Evolutionary conservation across 1,140 invertebrate genomes (phyloP).

Genomic region (Ladona fulva): DNA sequence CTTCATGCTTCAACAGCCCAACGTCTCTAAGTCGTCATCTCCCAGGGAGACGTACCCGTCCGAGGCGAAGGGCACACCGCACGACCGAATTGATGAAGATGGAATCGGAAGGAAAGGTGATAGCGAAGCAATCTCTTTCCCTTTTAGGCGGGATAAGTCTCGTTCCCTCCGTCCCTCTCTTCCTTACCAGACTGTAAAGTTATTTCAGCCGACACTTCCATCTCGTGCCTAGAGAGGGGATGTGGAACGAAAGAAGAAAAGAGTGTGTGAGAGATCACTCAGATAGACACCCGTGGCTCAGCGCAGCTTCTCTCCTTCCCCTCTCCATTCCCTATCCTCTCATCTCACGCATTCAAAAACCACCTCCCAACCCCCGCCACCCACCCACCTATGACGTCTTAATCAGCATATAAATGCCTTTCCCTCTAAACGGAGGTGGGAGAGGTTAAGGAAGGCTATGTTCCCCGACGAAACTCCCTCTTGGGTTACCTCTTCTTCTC

Average conservation of each 20-base stretch:
- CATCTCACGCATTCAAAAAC: not conserved
- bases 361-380: not conserved
- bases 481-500: not conserved
- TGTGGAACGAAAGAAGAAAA: not conserved
- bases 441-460: not conserved
- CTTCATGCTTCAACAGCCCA: too few relatives aligned
- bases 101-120: not conserved
- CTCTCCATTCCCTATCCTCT: not conserved
- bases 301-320: not conserved
- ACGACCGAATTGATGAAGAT: not conserved
- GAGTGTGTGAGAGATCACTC: not conserved
- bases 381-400: not conserved
- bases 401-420: conserved; percentile 10
- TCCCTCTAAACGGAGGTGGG: conserved; percentile 2
- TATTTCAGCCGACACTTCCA: not conserved
- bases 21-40: too few relatives aligned
- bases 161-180: not conserved
- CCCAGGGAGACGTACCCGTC: too few relatives aligned
- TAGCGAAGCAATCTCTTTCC: not conserved
- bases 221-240: not conserved
- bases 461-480: not conserved
- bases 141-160: not conserved
- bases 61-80: too few relatives aligned
- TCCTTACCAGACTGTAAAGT: not conserved
- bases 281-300: not conserved